Conservation (phyloP, 1,140 invertebrate genomes). For the Fopius arisanus region DNA sequence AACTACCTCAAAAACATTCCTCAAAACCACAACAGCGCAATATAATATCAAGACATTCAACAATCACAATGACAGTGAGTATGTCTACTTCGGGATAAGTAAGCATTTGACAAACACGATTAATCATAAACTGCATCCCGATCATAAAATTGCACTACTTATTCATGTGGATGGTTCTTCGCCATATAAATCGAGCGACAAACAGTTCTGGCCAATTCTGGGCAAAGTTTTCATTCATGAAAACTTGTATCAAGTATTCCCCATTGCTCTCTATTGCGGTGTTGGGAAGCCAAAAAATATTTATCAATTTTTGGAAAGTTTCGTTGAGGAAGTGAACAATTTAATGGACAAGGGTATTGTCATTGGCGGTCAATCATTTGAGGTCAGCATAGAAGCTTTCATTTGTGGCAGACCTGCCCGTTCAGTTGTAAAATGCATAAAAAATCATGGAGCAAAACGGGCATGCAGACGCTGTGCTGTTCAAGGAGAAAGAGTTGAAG, state of each 20-base stretch:
- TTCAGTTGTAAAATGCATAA: slow-evolving; percentile 23
- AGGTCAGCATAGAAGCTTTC: slow-evolving; percentile 10
- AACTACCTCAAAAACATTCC: not conserved
- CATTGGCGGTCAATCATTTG: not conserved
- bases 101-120: not conserved
- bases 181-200: not conserved
- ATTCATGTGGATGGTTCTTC: not conserved
- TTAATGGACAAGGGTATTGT: not conserved
- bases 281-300: slow-evolving; percentile 18
- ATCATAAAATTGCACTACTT: not conserved
- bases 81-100: not conserved
- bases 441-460: slow-evolving; percentile 22
- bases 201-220: slow-evolving; percentile 19
- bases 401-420: slow-evolving; percentile 31
- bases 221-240: not conserved
- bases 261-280: slow-evolving; percentile 22
- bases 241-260: slow-evolving; percentile 19
- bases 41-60: not conserved
- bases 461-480: slow-evolving; percentile 27
- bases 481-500: not conserved
- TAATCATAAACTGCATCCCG: not conserved
- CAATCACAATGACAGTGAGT: not conserved
- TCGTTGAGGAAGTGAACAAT: slow-evolving; percentile 17
- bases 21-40: not conserved
- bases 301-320: not conserved